These are phyloP conservation scores for Synergus itoensis DNA, from an alignment of 2,888 invertebrate species.

Conservation along the genomic window DNA sequence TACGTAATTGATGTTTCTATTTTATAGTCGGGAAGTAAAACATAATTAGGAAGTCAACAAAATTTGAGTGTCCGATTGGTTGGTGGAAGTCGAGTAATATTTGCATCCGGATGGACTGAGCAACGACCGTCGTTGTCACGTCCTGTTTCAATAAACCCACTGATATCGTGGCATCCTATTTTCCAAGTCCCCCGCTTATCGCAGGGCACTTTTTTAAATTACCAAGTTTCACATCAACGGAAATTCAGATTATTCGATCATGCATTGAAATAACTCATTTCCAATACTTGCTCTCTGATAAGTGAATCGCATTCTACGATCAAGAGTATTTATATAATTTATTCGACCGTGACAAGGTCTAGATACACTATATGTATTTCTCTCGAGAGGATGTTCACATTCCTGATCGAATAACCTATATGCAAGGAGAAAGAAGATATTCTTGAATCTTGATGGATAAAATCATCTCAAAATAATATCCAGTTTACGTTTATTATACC, in stretches of 20 bases:
- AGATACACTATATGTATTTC: no score
- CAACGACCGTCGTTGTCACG: conserved; percentile 54
- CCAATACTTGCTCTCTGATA: neutral
- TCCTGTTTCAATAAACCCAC: conserved; percentile 59
- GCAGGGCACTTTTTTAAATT: neutral
- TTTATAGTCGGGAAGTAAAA: conserved; percentile 19
- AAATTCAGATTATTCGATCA: neutral
- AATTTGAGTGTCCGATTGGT: conserved; percentile 29
- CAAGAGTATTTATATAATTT: neutral
- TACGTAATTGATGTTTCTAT: conserved; percentile 2
- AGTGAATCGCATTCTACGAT: neutral
- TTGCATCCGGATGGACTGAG: conserved; percentile 50
- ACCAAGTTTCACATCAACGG: neutral
- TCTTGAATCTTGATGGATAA: neutral
- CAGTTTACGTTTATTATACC: no score
- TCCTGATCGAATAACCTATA: neutral
- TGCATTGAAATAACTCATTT: neutral
- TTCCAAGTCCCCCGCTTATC: neutral
- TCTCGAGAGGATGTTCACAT: neutral
- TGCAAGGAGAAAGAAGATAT: neutral
- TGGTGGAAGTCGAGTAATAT: conserved; percentile 33
- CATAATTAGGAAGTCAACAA: conserved; percentile 33
- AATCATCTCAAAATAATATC: no score
- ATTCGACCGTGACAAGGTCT: neutral
- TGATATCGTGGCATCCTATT: conserved; percentile 52